phyloP scores from a whole-genome alignment of 2,113 vertebrate genomes.

The Lepisosteus osseus region DNA sequence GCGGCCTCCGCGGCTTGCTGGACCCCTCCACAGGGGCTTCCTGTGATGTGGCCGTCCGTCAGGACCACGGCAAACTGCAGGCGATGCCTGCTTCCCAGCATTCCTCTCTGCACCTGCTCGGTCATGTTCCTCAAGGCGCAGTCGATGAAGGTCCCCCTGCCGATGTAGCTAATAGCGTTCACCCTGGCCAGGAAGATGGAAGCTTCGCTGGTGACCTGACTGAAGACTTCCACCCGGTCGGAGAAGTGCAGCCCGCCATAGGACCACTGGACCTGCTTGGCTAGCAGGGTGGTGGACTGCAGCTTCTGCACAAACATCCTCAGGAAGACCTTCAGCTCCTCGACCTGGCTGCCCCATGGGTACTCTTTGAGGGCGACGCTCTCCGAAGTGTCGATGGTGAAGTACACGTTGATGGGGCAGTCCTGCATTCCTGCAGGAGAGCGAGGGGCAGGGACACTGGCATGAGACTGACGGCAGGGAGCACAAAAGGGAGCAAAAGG shows the following conservation, averaged over 20 bases:
- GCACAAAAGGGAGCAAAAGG: too few species aligned
- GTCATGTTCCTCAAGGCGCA: slow-evolving; percentile 34
- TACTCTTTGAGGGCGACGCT: slow-evolving; percentile 26
- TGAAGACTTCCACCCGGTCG: slow-evolving; percentile 30
- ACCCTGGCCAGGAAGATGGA: slow-evolving; percentile 12
- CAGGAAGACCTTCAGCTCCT: slow-evolving; percentile 30
- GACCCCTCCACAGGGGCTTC: slow-evolving; percentile 34
- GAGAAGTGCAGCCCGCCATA: slow-evolving; percentile 37
- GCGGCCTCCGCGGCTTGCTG: slow-evolving; percentile 27
- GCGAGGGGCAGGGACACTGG: not conserved
- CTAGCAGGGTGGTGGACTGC: slow-evolving; percentile 9
- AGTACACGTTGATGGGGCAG: slow-evolving; percentile 34
- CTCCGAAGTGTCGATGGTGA: slow-evolving; percentile 32
- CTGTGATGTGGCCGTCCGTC: slow-evolving; percentile 33
- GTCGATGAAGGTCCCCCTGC: slow-evolving; percentile 31
- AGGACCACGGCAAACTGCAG: slow-evolving; percentile 32
- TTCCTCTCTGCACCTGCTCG: slow-evolving; percentile 17
- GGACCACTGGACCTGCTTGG: slow-evolving; percentile 24
- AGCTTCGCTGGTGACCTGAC: slow-evolving; percentile 17
- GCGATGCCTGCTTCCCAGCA: not conserved
- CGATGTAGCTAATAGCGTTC: slow-evolving; percentile 23
- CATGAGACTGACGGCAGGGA: too few species aligned
- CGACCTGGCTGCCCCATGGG: slow-evolving; percentile 23
- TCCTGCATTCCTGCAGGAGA: slow-evolving; percentile 11
- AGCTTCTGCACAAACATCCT: slow-evolving; percentile 19